Base-by-base conservation (phyloP, 2,113 vertebrate genomes). In the Myotis lucifugus region DNA sequence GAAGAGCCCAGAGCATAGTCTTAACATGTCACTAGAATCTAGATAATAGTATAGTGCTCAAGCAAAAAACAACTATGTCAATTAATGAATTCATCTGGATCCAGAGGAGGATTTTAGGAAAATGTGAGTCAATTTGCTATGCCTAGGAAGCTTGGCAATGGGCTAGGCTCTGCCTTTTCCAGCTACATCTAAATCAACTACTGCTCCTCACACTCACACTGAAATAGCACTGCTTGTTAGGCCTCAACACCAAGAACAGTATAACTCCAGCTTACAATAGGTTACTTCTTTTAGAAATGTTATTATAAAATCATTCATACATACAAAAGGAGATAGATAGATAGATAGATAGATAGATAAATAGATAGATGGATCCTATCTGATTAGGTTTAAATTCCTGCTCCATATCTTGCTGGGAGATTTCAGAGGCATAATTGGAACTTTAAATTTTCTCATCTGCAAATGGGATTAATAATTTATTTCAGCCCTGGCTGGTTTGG, bases 401-500 rank as follows among this genome's bases (percentile, higher is more conserved):
- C 15, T 42, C 21, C n/a, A 13, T 56, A 85, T 67, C 52, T 85
- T 93, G 46, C 34, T 79, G 29, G 66, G 34, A 89, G n/a, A 83
- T 37, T 93, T 93, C 50, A 69, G 52, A 78, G 59, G 64, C 27
- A 48, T 82, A 67, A 91, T 73, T 91, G 59, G 59, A 37, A 46
- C 48, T 91, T 19, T 74, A 67, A 70, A 50, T 74, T 81, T 96
- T 54, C 64, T 87, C 37, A 59, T 46, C 52, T 93, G 18, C 13
- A 85, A 88, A 82, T n/a, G 46, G 50, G 37, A 90, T 46, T 83
- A 78, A 90, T 79, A 48, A 90, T 83, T 90, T 69, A 88, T 10
- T 13, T 86, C 37, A 90, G n/a, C n/a, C n/a, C n/a, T n/a, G n/a
- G n/a, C n/a, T n/a, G n/a, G n/a, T n/a, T n/a, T n/a, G n/a, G n/a